phyloP scores from a whole-genome alignment of 2,888 invertebrate genomes.

The Stenotaenia linearis region DNA sequence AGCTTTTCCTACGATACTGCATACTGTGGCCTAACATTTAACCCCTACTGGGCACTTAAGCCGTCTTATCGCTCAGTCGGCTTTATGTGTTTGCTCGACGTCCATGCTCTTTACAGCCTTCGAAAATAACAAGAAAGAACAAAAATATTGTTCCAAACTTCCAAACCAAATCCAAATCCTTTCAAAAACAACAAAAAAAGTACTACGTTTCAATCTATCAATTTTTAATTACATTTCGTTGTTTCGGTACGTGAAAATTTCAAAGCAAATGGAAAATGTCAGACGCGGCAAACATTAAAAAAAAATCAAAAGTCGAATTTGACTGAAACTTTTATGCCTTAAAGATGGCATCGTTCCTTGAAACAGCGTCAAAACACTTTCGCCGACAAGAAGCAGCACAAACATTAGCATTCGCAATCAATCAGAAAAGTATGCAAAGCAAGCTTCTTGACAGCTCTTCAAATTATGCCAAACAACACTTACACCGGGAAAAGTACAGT shows the following conservation, averaged over 20 bases:
- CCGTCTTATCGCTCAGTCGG: conserved; percentile 10
- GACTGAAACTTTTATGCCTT: too few species aligned
- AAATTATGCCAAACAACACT: neutral
- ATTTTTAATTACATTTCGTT: neutral
- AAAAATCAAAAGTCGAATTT: neutral
- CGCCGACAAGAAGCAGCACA: neutral
- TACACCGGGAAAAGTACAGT: neutral
- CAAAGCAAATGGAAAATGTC: neutral
- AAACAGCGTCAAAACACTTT: neutral
- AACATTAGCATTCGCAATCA: neutral
- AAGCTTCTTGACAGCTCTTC: conserved; percentile 10
- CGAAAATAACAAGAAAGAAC: neutral
- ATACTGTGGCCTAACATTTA: conserved; percentile 21
- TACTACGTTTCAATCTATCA: neutral
- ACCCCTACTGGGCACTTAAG: conserved; percentile 21
- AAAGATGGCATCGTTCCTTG: too few species aligned
- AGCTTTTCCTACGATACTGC: conserved; percentile 15
- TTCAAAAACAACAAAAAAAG: neutral
- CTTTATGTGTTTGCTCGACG: conserved; percentile 24
- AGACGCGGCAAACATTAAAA: neutral
- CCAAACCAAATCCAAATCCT: neutral
- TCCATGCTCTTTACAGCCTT: conserved; percentile 15
- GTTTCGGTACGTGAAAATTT: neutral
- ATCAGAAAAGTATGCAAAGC: neutral
- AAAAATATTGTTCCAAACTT: neutral